Base-by-base conservation (phyloP, 1,140 invertebrate genomes). In the Temnothorax nylanderi region DNA sequence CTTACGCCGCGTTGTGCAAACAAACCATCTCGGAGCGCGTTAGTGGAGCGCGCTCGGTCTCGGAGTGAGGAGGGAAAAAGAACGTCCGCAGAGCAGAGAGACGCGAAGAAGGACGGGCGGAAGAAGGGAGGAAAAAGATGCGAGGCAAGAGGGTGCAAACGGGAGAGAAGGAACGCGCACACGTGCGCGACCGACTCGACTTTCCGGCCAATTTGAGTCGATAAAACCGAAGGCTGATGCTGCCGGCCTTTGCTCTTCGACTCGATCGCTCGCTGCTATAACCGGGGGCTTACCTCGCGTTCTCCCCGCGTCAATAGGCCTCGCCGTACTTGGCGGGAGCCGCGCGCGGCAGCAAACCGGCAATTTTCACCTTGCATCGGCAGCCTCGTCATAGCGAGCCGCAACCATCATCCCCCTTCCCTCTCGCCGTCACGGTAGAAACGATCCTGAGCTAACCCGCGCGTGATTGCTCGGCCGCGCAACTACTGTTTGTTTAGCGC, bases 401-500 rank as follows among this genome's bases (percentile, higher is more conserved):
- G 26, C 67, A 56, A 58, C 91, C 49, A 91, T 92, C 88, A 87
- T 89, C 84, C 37, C 84, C 77, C 78, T 56, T 58, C 56, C 60
- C 47, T 32, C 58, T 37, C 72, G 2, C 65, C 34, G 13, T 82
- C 56, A 26, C 80, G 64, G 80, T n/a, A n/a, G 32, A 62, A 75
- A 87, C 87, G 58, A 88, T 85, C 71, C 65, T n/a, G 56, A 21
- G 60, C 21, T 82, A 64, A 85, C 62, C 21, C 67, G 69, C 47
- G 47, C 87, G 72, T 89, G 88, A 90, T 90, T 87, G 86, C 88
- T 58, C 78, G 71, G n/a, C 78, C 60, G 47, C 51, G 60, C 90
- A 93, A 93, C 92, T 93, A 93, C 92, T 93, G 92, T 93, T 93
- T 93, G 92, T 91, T 93, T 92, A 93, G 88, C 86, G 58, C 90